phyloP scores from a whole-genome alignment of 2,888 invertebrate genomes.

The Trilocha varians region DNA sequence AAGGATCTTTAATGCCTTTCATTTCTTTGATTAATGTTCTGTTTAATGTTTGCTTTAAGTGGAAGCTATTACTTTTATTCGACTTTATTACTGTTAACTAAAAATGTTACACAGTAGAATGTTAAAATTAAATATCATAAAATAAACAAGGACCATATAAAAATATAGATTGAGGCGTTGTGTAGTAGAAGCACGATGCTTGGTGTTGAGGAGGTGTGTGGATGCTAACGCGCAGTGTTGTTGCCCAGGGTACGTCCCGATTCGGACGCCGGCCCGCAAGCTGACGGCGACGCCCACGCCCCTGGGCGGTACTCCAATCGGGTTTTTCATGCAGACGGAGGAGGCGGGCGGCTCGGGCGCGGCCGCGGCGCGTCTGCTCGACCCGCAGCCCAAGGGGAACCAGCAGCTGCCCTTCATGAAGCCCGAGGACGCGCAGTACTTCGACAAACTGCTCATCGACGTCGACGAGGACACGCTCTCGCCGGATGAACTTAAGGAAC shows the following conservation, averaged over 20 bases:
- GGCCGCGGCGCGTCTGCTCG: constrained; percentile 85
- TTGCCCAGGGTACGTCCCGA: constrained; percentile 88
- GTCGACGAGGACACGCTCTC: constrained; percentile 97
- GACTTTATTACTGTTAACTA: too few relatives aligned
- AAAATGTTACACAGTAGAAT: too few relatives aligned
- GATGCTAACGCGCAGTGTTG: constrained; percentile 32
- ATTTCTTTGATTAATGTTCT: too few relatives aligned
- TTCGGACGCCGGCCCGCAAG: constrained; percentile 97
- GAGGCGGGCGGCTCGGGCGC: constrained; percentile 87
- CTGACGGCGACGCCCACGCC: constrained; percentile 99
- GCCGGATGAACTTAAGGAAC: constrained; percentile 97
- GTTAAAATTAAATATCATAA: too few relatives aligned
- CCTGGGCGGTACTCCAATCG: constrained; percentile 90
- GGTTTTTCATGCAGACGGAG: constrained; percentile 96
- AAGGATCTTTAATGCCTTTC: too few relatives aligned
- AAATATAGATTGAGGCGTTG: too few relatives aligned
- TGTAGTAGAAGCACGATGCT: too few relatives aligned
- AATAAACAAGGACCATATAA: too few relatives aligned
- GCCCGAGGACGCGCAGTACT: constrained; percentile 99
- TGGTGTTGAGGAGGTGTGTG: constrained; percentile 22
- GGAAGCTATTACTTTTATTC: too few relatives aligned
- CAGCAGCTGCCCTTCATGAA: constrained; percentile 98
- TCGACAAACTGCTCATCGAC: constrained; percentile 97
- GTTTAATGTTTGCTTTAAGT: too few relatives aligned
- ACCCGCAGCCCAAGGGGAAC: constrained; percentile 96